phyloP scores from a whole-genome alignment of 2,113 vertebrate species.

The Erinaceus europaeus region DNA sequence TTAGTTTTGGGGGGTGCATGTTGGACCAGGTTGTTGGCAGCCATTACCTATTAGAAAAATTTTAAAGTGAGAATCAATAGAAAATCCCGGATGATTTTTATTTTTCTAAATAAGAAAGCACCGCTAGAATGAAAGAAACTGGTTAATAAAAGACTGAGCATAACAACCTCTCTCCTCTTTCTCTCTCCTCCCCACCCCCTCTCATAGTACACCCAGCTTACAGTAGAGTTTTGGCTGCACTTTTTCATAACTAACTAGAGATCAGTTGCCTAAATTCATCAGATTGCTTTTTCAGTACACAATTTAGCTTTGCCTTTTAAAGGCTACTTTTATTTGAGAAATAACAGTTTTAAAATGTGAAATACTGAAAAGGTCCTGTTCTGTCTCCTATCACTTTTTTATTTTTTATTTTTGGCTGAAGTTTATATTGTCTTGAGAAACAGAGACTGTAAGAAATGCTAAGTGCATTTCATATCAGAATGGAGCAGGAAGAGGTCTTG shows the following conservation, averaged over 20 bases:
- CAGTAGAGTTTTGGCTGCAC: constrained; percentile 70
- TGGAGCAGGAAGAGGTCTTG: background rate
- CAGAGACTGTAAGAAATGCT: constrained; percentile 63
- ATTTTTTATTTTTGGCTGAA: background rate
- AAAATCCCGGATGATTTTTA: constrained; percentile 34
- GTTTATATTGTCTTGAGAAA: constrained; percentile 54
- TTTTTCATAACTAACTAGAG: constrained; percentile 75
- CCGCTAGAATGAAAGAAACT: constrained; percentile 84
- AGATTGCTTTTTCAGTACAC: constrained; percentile 57
- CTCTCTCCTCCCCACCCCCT: constrained; percentile 37
- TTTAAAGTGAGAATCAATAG: constrained; percentile 41
- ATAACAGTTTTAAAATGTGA: constrained; percentile 71
- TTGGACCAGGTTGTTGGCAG: constrained; percentile 64
- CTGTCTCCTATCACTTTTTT: constrained; percentile 49
- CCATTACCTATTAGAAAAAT: constrained; percentile 51
- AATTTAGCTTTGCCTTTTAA: constrained; percentile 74
- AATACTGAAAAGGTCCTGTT: constrained; percentile 73
- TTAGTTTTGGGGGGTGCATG: constrained; percentile 82
- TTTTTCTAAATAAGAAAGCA: constrained; percentile 75
- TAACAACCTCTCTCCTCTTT: constrained; percentile 73
- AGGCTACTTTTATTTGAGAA: constrained; percentile 60
- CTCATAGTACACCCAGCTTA: constrained; percentile 43
- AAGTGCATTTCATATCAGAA: constrained; percentile 63
- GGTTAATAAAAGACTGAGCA: constrained; percentile 81
- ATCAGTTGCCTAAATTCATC: constrained; percentile 72